A percentile compares a stretch with the other conserved stretches of the same genome.
Conservation (phyloP, 2,113 vertebrate species). For the Ophthalmolycus amberensis region DNA sequence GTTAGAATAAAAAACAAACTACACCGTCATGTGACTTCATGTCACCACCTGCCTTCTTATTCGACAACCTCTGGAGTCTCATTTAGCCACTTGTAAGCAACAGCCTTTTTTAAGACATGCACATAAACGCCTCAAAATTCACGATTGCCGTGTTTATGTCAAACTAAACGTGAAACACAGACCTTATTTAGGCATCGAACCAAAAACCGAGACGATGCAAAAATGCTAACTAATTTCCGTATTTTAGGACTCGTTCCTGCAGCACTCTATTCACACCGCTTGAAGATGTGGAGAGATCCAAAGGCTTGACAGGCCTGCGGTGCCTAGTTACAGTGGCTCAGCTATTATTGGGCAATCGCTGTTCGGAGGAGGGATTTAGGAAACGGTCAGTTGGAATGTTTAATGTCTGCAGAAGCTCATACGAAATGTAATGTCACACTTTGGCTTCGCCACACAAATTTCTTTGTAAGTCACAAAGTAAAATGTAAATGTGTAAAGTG, state of each 20-base stretch:
- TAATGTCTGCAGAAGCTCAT: slow-evolving; percentile 4
- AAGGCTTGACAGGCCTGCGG: not conserved
- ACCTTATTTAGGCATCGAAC: not conserved
- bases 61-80: too few species aligned
- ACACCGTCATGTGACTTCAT: too few species aligned
- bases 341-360: not conserved
- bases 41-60: too few species aligned
- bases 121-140: not conserved
- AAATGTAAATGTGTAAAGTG: slow-evolving; percentile 41
- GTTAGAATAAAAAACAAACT: too few species aligned
- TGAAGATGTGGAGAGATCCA: not conserved
- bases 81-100: too few species aligned
- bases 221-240: too few species aligned
- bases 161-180: not conserved
- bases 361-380: not conserved
- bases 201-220: not conserved
- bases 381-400: slow-evolving; percentile 7
- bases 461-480: slow-evolving; percentile 9
- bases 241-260: not conserved
- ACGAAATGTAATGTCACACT: slow-evolving; percentile 1
- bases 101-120: not conserved
- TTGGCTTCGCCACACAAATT: not conserved
- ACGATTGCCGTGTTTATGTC: not conserved
- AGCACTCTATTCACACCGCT: not conserved
- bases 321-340: not conserved